Evolutionary conservation across 1,140 invertebrate species (phyloP), one percentile per base, ranked within the genome.

Genomic region (Ceratoteleas bidentatus): DNA sequence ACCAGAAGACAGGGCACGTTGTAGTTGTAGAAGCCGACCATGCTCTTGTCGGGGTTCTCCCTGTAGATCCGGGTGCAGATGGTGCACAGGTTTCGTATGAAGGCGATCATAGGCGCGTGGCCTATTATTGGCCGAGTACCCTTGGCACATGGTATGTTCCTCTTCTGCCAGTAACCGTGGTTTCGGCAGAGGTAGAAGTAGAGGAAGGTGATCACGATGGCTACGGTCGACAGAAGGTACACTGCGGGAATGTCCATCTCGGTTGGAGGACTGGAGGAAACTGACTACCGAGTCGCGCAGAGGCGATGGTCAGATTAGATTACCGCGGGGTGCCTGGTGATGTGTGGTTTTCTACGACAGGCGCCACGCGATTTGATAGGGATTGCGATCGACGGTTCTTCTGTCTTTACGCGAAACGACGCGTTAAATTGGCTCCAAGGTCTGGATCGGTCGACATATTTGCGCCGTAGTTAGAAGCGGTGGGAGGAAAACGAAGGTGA

Each of bases 131-230:
- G 65, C 0, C 45, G 8, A 69, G 15, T 9, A 32, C 54, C 16
- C 15, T 66, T 72, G 11, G 68, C 76, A 38, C 90, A 88, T 33
- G 89, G 88, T 0, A 93, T 88, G 6, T 87, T 87, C 78, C 83
- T 85, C 0, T 87, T 79, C 49, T 84, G 61, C 92, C 92, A 93
- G 72, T 92, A 92, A 50, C 81, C 64, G 47, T 83, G 85, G 11
- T 83, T 86, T 24, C 81, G 79, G 0, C 80, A 85, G 7, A 85
- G 84, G 58, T 87, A 90, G 8, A 81, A 66, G 34, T 80, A 72
- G 24, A 49, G 56, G 9, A 45, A 43, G 36, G 24, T n/a, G 6
- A 33, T 3, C 3, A 53, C 1, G 24, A 3, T 6, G 24, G n/a
- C 5, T 6, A 50, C 2, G 13, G 5, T 15, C 9, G n/a, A 4